Conservation (phyloP, 2,113 vertebrate genomes). For the Euleptes europaea region DNA sequence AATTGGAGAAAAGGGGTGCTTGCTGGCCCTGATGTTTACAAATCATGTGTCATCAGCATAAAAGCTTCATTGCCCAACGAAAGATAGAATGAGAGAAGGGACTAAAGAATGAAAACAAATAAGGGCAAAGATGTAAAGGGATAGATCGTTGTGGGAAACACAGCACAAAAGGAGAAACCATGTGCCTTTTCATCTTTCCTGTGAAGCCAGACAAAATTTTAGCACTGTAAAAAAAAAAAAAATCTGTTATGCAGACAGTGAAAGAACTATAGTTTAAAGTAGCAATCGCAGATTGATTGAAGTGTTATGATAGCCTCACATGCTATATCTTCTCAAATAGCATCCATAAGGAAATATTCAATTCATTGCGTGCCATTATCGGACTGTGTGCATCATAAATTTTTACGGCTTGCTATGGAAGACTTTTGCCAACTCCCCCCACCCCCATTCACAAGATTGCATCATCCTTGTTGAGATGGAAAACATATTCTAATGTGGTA, state of each 20-base stretch:
- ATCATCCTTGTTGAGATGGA: slow-evolving; percentile 79
- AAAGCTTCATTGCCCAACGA: slow-evolving; percentile 33
- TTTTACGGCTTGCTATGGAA: slow-evolving; percentile 81
- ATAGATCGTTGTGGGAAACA: slow-evolving; percentile 38
- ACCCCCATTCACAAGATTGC: slow-evolving; percentile 69
- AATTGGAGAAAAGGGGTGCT: slow-evolving; percentile 40
- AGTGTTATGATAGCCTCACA: slow-evolving; percentile 70
- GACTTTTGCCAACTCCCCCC: slow-evolving; percentile 70
- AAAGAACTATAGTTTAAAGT: slow-evolving; percentile 75
- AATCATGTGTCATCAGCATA: slow-evolving; percentile 68
- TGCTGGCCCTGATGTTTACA: slow-evolving; percentile 63
- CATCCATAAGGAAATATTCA: slow-evolving; percentile 78
- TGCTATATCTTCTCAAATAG: slow-evolving; percentile 77
- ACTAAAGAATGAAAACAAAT: slow-evolving; percentile 14
- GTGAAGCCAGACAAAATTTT: slow-evolving; percentile 64
- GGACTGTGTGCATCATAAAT: slow-evolving; percentile 79
- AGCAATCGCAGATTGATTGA: slow-evolving; percentile 66
- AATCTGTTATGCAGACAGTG: slow-evolving; percentile 73
- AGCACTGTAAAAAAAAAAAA: slow-evolving; percentile 63
- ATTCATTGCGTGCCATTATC: slow-evolving; percentile 78
- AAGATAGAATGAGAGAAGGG: slow-evolving; percentile 19
- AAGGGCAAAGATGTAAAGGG: slow-evolving; percentile 41
- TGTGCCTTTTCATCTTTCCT: slow-evolving; percentile 61
- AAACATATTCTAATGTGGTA: slow-evolving; percentile 82
- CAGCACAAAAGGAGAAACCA: slow-evolving; percentile 34